phyloP scores from a whole-genome alignment of 2,888 invertebrate genomes.

The Mesorhabditis sp. region DNA sequence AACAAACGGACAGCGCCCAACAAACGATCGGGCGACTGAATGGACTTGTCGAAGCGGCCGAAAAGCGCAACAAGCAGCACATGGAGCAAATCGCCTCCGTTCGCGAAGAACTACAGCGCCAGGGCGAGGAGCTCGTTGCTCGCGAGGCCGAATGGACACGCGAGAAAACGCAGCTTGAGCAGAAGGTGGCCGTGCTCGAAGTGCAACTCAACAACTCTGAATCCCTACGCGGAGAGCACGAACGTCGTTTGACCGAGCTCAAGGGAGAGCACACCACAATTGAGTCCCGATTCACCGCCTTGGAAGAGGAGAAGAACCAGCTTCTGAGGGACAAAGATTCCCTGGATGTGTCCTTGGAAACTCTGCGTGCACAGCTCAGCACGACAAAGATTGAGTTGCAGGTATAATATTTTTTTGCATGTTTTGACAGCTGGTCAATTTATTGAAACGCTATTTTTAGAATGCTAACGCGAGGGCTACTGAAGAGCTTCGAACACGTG shows the following conservation, averaged over 20 bases:
- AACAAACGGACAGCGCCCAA: neutral
- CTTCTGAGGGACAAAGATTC: neutral
- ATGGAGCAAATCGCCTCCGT: neutral
- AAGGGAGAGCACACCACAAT: neutral
- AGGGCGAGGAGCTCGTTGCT: neutral
- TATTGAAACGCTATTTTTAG: neutral
- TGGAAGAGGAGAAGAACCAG: neutral
- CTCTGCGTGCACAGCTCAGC: conserved; percentile 5
- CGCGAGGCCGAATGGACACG: neutral
- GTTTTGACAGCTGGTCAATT: neutral
- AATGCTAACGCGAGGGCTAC: neutral
- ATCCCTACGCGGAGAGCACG: neutral
- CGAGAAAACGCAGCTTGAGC: conserved; percentile 1
- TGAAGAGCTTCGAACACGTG: neutral
- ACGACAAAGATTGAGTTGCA: neutral
- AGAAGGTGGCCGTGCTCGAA: neutral
- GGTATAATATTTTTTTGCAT: neutral
- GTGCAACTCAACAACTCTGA: neutral
- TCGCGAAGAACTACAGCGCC: neutral
- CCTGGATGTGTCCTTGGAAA: neutral
- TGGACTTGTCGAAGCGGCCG: neutral
- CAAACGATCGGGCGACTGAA: conserved; percentile 2
- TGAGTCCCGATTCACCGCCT: neutral
- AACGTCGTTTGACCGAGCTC: conserved; percentile 2
- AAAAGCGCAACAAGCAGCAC: neutral